Base-by-base conservation (phyloP, 2,797 vertebrate genomes). In the Artibeus lituratus region DNA sequence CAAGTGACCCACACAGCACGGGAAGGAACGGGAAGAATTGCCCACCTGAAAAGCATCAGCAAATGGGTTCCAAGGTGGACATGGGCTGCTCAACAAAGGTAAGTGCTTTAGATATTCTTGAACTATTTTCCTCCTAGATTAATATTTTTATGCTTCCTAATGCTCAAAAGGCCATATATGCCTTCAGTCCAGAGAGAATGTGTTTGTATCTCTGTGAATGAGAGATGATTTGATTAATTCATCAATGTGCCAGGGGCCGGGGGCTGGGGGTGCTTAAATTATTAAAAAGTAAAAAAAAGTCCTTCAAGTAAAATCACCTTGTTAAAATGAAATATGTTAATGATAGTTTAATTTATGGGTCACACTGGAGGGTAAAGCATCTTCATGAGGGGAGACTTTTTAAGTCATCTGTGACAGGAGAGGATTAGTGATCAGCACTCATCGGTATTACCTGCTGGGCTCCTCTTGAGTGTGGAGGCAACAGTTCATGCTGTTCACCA, bases 381-480 rank as follows among this genome's bases (percentile, higher is more conserved):
- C 39, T 67, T 81, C 72, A 37, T 0, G 0, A 37, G 77, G 59
- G 2, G 55, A 24, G 47, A 39, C 91, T 92, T 78, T 37, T 9
- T 14, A 59, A 21, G 80, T 16, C 47, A 24, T 32, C 35, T 16
- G 67, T 29, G 12, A 35, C 4, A 35, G 10, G 39, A 35, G 62
- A 1, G 10, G 35, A 14, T 2, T 10, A 49, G 5, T 5, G 18
- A 9, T 19, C 2, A 53, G 26, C 15, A 12, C 73, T 76, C 4
- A 11, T 2, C 3, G 2, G 15, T 84, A 98, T 92, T 99, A 99
- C 99, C 99, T 99, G 65, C 95, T 93, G 97, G 89, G 98, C 22
- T 99, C 99, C 4, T 99, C 99, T 69, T 98, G 99, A 96, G 98
- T 98, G 94, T 99, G 99, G 81, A 99, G 99, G 98, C 98, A 99